These are phyloP conservation scores for Hirundichthys speculiger DNA, from an alignment of 2,113 vertebrate species.

Conservation along the genomic window DNA sequence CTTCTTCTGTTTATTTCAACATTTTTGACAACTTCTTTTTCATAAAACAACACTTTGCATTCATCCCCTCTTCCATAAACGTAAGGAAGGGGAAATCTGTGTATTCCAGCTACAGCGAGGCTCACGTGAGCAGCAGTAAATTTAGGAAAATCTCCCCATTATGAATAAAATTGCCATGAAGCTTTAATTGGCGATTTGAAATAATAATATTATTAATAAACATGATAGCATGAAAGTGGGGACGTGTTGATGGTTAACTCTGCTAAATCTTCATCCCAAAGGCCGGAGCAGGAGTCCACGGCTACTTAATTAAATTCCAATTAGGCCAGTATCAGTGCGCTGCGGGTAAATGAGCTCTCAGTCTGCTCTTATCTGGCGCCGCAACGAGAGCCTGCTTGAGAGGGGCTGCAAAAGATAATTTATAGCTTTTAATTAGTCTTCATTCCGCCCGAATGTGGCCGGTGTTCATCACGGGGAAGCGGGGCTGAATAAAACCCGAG, in stretches of 20 bases:
- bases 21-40: no score
- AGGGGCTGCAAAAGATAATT: slow-evolving; percentile 90
- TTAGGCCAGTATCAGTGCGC: slow-evolving; percentile 99
- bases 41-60: no score
- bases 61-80: no score
- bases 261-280: slow-evolving; percentile 96
- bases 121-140: no score
- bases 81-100: no score
- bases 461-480: slow-evolving; percentile 90
- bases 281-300: slow-evolving; percentile 81
- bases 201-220: slow-evolving; percentile 60
- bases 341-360: slow-evolving; percentile 94
- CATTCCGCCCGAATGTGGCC: slow-evolving; percentile 96
- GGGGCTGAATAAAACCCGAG: slow-evolving; percentile 88
- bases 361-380: slow-evolving; percentile 91
- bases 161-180: slow-evolving; percentile 21
- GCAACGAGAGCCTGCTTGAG: slow-evolving; percentile 91
- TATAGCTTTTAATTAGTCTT: slow-evolving; percentile 99
- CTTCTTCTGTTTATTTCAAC: no score
- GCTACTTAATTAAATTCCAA: slow-evolving; percentile 99
- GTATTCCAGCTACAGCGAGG: no score
- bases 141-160: background rate
- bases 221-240: slow-evolving; percentile 50
- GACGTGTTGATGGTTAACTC: slow-evolving; percentile 92
- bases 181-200: slow-evolving; percentile 65